Evolutionary conservation across 2,888 invertebrate species (phyloP), one percentile per base, ranked within the genome.

Genomic region (Brachyptera putata): DNA sequence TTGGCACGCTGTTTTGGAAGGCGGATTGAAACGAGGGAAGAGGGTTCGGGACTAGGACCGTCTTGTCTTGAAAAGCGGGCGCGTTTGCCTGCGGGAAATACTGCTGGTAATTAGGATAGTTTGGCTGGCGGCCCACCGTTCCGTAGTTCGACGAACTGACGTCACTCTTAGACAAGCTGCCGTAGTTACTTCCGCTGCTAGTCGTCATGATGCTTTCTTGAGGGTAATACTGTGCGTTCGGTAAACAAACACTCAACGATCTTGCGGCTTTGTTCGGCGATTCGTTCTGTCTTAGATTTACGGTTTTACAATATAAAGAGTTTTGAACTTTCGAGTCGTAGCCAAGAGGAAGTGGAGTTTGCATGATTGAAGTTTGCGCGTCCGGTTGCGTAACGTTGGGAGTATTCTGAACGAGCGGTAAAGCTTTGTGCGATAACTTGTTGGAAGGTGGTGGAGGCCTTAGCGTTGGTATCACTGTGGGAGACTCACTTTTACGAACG

Each of bases 381-480:
- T n/a, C n/a, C n/a, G n/a, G n/a, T n/a, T n/a, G n/a, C n/a, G n/a
- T n/a, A n/a, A n/a, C n/a, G n/a, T n/a, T n/a, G n/a, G n/a, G n/a
- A n/a, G n/a, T n/a, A n/a, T n/a, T n/a, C n/a, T n/a, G n/a, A n/a
- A n/a, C n/a, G n/a, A n/a, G n/a, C n/a, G n/a, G n/a, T n/a, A n/a
- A n/a, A n/a, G n/a, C 18, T 46, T 63, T 63, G 26, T 57, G 61
- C 18, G 50, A 30, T n/a, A 61, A 71, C 59, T 75, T 74, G 0
- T 59, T 56, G 1, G 70, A 68, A 48, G 72, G 75, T 0, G 80
- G 79, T 0, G 80, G 79, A 3, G 80, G 80, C 64, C 75, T 72
- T 34, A 80, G 65, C 14, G 74, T 66, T 14, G 80, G 79, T 59
- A 80, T 76, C n/a, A 36, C 53, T 21, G 18, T 22, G n/a, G n/a